A percentile compares a stretch with the other conserved stretches of the same genome.
Conservation (phyloP, 1,140 invertebrate species). For the Trachymyrmex cornetzi region DNA sequence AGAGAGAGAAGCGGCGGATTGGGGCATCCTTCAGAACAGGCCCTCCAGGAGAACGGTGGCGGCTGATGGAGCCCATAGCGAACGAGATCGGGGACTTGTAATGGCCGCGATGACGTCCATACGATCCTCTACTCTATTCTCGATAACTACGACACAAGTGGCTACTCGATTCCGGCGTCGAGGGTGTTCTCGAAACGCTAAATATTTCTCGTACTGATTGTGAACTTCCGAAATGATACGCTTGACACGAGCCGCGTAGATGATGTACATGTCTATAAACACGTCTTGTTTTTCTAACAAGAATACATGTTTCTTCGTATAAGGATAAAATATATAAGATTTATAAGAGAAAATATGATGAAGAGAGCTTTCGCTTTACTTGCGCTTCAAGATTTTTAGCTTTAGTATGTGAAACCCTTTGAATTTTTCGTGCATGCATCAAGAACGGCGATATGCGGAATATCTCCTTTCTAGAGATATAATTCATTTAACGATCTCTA, state of each 20-base stretch:
- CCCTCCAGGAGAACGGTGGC: slow-evolving; percentile 57
- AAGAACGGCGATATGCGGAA: not conserved
- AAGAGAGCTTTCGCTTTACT: not conserved
- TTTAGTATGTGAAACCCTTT: slow-evolving; percentile 18
- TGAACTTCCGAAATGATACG: slow-evolving; percentile 26
- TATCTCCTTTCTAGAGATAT: slow-evolving; percentile 41
- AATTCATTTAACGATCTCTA: slow-evolving; percentile 52
- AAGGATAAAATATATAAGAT: not conserved
- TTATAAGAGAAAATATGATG: not conserved
- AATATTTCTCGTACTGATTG: slow-evolving; percentile 39
- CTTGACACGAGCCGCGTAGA: slow-evolving; percentile 4
- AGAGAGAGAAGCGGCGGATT: not conserved
- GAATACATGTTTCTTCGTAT: not conserved
- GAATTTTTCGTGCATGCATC: slow-evolving; percentile 35
- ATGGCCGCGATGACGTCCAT: slow-evolving; percentile 73
- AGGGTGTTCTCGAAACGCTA: slow-evolving; percentile 42
- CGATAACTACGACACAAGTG: slow-evolving; percentile 65
- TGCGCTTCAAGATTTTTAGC: slow-evolving; percentile 25
- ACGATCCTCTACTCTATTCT: slow-evolving; percentile 58
- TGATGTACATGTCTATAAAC: not conserved
- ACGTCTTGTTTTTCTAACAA: not conserved
- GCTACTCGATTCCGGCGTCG: slow-evolving; percentile 41
- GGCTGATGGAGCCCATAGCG: slow-evolving; percentile 47
- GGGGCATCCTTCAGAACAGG: slow-evolving; percentile 49
- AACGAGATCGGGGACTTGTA: slow-evolving; percentile 69